Evolutionary conservation across 2,113 vertebrate genomes (phyloP).

Genomic region (Typhlomys cinereus): DNA sequence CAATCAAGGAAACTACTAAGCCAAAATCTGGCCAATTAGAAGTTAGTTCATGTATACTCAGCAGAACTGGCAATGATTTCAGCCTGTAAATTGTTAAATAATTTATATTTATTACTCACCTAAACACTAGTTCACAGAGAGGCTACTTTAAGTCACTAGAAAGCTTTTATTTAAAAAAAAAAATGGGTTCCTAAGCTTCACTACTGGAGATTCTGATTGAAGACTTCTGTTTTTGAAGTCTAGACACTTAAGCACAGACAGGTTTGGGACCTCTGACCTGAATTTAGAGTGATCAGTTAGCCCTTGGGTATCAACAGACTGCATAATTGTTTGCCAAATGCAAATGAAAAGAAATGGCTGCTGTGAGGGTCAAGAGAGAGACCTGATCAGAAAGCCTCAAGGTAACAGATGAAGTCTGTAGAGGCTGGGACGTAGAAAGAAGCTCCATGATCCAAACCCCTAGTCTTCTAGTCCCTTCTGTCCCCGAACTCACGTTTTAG

Average conservation of each 20-base stretch:
- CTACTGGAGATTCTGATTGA: not conserved
- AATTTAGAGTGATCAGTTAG: not conserved
- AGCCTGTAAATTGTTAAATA: constrained; percentile 25
- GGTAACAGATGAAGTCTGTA: not conserved
- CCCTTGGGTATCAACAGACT: not conserved
- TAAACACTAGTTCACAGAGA: not conserved
- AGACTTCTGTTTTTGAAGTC: not conserved
- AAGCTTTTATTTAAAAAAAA: not conserved
- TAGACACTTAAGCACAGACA: not conserved
- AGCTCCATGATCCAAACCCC: not conserved
- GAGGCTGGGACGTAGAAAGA: not conserved
- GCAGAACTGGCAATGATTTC: not conserved
- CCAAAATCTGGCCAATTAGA: constrained; percentile 7
- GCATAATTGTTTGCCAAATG: not conserved
- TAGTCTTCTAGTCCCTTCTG: not conserved
- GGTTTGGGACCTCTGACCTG: not conserved
- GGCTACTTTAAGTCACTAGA: not conserved
- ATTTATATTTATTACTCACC: no score
- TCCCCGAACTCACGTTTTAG: not conserved
- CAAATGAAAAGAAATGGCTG: constrained; percentile 2
- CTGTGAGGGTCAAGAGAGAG: not conserved
- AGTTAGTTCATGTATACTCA: not conserved
- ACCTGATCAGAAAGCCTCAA: not conserved
- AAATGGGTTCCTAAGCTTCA: not conserved
- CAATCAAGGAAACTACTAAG: not conserved